These are phyloP conservation scores for Chirona hameri DNA, from an alignment of 2,888 invertebrate genomes.

Conservation along the genomic window DNA sequence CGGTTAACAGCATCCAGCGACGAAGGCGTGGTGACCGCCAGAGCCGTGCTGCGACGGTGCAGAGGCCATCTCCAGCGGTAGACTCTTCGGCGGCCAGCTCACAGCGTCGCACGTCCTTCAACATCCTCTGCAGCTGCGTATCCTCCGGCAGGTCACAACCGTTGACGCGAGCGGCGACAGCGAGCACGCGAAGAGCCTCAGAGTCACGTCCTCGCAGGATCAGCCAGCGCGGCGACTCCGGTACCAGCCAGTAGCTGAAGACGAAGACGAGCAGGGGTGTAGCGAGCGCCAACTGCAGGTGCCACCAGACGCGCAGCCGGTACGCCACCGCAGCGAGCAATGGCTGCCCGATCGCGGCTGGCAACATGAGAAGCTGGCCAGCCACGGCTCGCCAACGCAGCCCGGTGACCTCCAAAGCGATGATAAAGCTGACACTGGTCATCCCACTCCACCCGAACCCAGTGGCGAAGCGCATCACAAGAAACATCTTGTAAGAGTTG, in stretches of 20 bases:
- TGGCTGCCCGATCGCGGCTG: slow-evolving; percentile 66
- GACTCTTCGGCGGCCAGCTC: background rate
- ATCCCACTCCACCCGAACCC: slow-evolving; percentile 34
- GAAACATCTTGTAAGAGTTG: slow-evolving; percentile 38
- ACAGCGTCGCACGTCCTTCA: slow-evolving; percentile 1
- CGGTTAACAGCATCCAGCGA: background rate
- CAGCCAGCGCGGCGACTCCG: slow-evolving; percentile 77
- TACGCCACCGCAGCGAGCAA: slow-evolving; percentile 62
- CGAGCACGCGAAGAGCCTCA: slow-evolving; percentile 60
- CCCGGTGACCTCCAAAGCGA: slow-evolving; percentile 57
- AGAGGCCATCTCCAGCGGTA: background rate
- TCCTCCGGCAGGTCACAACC: slow-evolving; percentile 38
- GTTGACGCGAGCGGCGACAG: slow-evolving; percentile 58
- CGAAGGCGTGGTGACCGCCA: slow-evolving; percentile 52
- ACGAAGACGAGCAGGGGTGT: slow-evolving; percentile 59
- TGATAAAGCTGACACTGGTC: slow-evolving; percentile 35
- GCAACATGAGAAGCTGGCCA: slow-evolving; percentile 64
- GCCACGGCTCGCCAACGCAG: slow-evolving; percentile 57
- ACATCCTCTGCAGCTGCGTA: slow-evolving; percentile 32
- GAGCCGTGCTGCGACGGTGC: slow-evolving; percentile 52
- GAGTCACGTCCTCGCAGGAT: slow-evolving; percentile 62
- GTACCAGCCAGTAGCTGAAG: slow-evolving; percentile 58
- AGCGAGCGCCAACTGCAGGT: slow-evolving; percentile 64
- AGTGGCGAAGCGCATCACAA: slow-evolving; percentile 38
- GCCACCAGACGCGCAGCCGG: slow-evolving; percentile 62